Evolutionary conservation across 2,113 vertebrate species (phyloP), one percentile per base, ranked within the genome.

Genomic region (Melanerpes formicivorus): DNA sequence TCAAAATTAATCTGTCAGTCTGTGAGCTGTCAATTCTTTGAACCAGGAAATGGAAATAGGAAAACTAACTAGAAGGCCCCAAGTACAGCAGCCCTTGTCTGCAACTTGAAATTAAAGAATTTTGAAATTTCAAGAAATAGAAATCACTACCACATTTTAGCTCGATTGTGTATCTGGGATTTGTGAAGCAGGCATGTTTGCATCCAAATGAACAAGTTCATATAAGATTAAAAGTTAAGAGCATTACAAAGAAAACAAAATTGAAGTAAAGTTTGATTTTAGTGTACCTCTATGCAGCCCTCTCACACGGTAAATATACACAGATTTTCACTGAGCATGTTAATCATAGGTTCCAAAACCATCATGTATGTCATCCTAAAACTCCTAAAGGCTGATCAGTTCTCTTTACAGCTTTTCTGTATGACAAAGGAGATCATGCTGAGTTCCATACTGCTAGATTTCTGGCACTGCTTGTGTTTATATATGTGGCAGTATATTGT

Each of bases 1-100:
- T 62, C 67, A 55, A 94, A 97, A 96, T 32, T 80, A 88, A 52
- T 21, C 67, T 60, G 29, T 50, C 71, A 37, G n/a, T 60, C 54
- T 65, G 11, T 32, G 25, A 80, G 12, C 40, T 73, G 50, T 48
- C 58, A 50, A 15, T 74, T 79, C 79, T 93, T 90, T 84, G 81
- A 93, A 87, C 40, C 6, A 77, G 48, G 40, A 76, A 96, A 87
- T 37, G 37, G 54, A 83, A 50, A 86, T 5, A 32, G 5, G 78
- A 80, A 73, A 91, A 67, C 14, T 60, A 72, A 48, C 16, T 27
- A 55, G 54, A 76, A 71, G 72, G 40, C 48, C 72, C 56, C 64
- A 87, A 90, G 56, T 26, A 58, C 12, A 69, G 12, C 19, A 60
- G 42, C 14, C 29, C 70, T 29, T 50, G n/a, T 50, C 32, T 30